Evolutionary conservation across 2,113 vertebrate genomes (phyloP), one percentile per base, ranked within the genome.

Genomic region (Neolamprologus sp.): DNA sequence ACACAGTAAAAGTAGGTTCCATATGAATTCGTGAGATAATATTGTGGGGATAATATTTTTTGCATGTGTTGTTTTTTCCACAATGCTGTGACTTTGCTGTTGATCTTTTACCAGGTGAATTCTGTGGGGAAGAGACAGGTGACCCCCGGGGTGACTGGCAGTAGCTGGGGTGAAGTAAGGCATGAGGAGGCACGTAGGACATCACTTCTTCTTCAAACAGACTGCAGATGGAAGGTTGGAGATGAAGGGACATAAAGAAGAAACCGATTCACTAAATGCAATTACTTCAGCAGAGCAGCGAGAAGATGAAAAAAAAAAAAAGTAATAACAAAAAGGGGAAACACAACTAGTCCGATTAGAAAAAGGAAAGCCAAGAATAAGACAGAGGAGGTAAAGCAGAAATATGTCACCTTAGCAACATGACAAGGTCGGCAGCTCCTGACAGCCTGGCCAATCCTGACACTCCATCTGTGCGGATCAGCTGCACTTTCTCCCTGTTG

Each of bases 351-450:
- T 47, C 40, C 40, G 0, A 9, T 45, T 73, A 73, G 0, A 73
- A 45, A 0, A 75, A 47, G 23, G 6, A 75, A 47, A 75, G 16
- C 4, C 42, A 75, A 0, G 7, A 73, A 26, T 45, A 45, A 73
- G 65, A 17, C 23, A 28, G 9, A 28, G 71, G 42, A 45, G 9
- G 42, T 47, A 47, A 47, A 28, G 23, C 16, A 75, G 23, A 10
- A 28, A 47, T 78, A 7, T 12, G 94, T 81, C 91, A 99, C 99
- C 99, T 99, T 79, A 99, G 97, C 83, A 99, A 93, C 97, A 99
- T 99, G 89, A 99, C 99, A 33, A 99, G 97, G 94, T 99, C 99
- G 68, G 99, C 99, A 90, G 99, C 98, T 16, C 98, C 98, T 3
- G 99, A 99, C 87, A 99, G 97, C 51, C 98, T 98, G 93, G 98